These are phyloP conservation scores for Thalassophryne amazonica DNA, from an alignment of 2,797 vertebrate genomes.

Conservation along the genomic window DNA sequence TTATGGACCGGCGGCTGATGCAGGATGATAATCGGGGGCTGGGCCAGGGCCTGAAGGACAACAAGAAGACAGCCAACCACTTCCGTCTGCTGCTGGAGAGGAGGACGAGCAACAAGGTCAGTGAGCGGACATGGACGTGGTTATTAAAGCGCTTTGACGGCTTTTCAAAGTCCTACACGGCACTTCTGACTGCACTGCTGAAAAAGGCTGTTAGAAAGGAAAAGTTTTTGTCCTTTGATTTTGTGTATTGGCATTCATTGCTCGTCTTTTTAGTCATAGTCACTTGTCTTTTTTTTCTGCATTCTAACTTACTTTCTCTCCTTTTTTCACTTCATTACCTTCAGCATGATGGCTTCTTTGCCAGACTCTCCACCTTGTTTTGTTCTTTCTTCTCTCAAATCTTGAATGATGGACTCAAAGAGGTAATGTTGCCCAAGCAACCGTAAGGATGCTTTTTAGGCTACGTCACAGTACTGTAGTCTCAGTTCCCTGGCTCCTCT, in stretches of 20 bases:
- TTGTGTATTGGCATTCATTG: slow-evolving; percentile 19
- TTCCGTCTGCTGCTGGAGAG: slow-evolving; percentile 92
- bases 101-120: slow-evolving; percentile 82
- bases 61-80: slow-evolving; percentile 89
- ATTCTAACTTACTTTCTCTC: slow-evolving; percentile 41
- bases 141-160: background rate
- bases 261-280: slow-evolving; percentile 8
- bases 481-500: slow-evolving; percentile 6
- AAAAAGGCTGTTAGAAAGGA: slow-evolving; percentile 1
- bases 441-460: slow-evolving; percentile 36
- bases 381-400: slow-evolving; percentile 82
- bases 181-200: background rate
- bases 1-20: slow-evolving; percentile 95
- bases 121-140: background rate
- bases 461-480: slow-evolving; percentile 26
- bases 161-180: background rate
- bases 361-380: slow-evolving; percentile 85
- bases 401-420: slow-evolving; percentile 69
- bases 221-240: slow-evolving; percentile 14
- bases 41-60: slow-evolving; percentile 97
- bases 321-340: slow-evolving; percentile 56
- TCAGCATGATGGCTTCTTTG: slow-evolving; percentile 84
- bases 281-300: slow-evolving; percentile 33
- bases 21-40: slow-evolving; percentile 98
- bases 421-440: slow-evolving; percentile 82